These are phyloP conservation scores for Melieria picta DNA, from an alignment of 2,888 invertebrate genomes.

Conservation along the genomic window DNA sequence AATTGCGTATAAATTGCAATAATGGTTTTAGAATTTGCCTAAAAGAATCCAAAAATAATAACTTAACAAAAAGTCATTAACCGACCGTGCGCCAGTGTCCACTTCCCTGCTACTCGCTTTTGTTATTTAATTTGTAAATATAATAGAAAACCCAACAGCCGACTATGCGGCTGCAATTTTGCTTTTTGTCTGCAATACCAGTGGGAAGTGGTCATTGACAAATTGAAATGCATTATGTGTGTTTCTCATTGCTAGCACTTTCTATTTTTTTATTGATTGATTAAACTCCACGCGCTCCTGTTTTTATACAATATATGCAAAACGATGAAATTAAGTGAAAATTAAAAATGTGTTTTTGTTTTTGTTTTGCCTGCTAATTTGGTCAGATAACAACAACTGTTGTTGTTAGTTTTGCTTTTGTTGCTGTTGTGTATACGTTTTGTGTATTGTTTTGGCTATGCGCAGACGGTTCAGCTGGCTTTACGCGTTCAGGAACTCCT, in stretches of 20 bases:
- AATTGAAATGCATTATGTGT: constrained; percentile 2
- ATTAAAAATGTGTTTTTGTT: neutral
- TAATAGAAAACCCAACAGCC: neutral
- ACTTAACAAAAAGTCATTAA: neutral
- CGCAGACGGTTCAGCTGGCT: neutral
- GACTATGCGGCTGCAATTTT: neutral
- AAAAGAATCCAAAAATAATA: neutral
- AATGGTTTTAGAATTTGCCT: neutral
- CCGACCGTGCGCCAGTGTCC: neutral
- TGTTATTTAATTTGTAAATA: constrained; percentile 56
- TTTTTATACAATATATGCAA: no score
- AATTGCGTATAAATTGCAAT: neutral
- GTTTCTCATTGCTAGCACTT: neutral
- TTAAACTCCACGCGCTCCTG: no score
- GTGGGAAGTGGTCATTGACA: neutral
- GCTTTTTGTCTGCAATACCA: neutral
- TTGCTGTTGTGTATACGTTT: neutral
- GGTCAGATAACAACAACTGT: neutral
- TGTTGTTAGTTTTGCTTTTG: neutral
- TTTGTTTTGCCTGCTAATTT: neutral
- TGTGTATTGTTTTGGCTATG: neutral
- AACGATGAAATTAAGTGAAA: constrained; percentile 1
- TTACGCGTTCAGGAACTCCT: neutral
- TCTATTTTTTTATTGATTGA: constrained; percentile 1
- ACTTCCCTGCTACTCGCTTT: constrained; percentile 30